Percentiles rank a stretch among this genome's conserved stretches.
Conservation (phyloP, 2,797 vertebrate species). For the Glossophaga mutica region DNA sequence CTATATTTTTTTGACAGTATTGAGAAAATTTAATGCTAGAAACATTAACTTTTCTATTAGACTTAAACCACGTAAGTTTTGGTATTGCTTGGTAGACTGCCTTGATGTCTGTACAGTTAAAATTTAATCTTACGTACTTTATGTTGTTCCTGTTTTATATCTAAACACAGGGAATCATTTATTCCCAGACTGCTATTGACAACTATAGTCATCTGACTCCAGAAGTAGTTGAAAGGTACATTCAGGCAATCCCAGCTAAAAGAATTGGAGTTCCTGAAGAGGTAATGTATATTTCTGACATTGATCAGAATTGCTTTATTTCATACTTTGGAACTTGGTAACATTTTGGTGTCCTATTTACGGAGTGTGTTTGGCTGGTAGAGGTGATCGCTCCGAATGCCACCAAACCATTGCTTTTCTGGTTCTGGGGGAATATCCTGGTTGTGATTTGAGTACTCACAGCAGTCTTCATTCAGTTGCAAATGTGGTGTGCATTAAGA, state of each 20-base stretch:
- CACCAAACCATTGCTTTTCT: neutral
- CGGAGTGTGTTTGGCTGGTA: neutral
- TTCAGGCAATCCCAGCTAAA: constrained; percentile 86
- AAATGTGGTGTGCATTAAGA: neutral
- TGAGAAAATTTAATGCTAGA: neutral
- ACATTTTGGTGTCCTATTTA: neutral
- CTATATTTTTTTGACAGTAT: neutral
- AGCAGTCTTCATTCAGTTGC: neutral
- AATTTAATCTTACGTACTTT: neutral
- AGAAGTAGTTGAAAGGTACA: constrained; percentile 75
- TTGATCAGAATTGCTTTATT: neutral
- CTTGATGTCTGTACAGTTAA: neutral
- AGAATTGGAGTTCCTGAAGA: constrained; percentile 93
- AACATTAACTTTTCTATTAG: neutral
- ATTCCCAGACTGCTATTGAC: constrained; percentile 90
- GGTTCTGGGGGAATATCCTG: neutral
- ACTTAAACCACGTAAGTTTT: neutral
- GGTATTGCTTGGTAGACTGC: neutral
- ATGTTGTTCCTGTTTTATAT: constrained; percentile 51
- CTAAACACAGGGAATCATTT: constrained; percentile 88
- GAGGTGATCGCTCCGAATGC: neutral
- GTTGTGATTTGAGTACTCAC: neutral
- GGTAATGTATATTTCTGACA: constrained; percentile 79
- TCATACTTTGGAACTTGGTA: neutral
- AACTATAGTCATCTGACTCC: constrained; percentile 88